A percentile compares a stretch with the other conserved stretches of the same genome.
phyloP scores from a whole-genome alignment of 2,888 invertebrate genomes.

The Petrolisthes manimaculis region DNA sequence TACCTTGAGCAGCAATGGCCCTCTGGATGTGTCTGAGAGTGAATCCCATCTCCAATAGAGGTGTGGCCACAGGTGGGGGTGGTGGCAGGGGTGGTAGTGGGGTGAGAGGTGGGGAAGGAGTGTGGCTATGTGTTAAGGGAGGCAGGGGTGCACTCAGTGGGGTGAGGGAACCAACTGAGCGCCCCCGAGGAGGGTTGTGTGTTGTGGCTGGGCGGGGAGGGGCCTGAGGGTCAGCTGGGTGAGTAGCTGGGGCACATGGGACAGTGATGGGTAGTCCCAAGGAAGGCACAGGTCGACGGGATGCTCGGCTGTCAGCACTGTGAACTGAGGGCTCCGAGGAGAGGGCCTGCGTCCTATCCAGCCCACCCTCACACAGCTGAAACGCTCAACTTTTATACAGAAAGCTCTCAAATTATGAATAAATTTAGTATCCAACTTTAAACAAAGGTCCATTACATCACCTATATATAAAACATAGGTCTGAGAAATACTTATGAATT shows the following conservation, averaged over 20 bases:
- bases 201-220: constrained; percentile 11
- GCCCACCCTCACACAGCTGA: constrained; percentile 34
- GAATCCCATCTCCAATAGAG: constrained; percentile 78
- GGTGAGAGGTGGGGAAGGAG: constrained; percentile 48
- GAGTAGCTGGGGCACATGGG: constrained; percentile 57
- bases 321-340: constrained; percentile 32
- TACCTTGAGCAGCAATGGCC: constrained; percentile 74
- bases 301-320: constrained; percentile 28
- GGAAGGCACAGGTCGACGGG: constrained; percentile 52
- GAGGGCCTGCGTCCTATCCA: constrained; percentile 37
- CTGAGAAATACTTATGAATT: no score
- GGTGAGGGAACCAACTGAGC: constrained; percentile 48
- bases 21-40: constrained; percentile 74
- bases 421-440: no score
- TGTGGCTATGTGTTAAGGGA: constrained; percentile 49
- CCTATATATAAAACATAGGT: no score
- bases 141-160: constrained; percentile 54
- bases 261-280: constrained; percentile 60
- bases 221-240: constrained; percentile 2
- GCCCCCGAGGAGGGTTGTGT: constrained; percentile 35
- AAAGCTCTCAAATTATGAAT: no score
- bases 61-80: constrained; percentile 73
- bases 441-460: neutral
- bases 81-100: constrained; percentile 69
- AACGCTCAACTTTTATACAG: no score